Base-by-base conservation (phyloP, 2,888 invertebrate genomes). In the Drosophila melanosoma region DNA sequence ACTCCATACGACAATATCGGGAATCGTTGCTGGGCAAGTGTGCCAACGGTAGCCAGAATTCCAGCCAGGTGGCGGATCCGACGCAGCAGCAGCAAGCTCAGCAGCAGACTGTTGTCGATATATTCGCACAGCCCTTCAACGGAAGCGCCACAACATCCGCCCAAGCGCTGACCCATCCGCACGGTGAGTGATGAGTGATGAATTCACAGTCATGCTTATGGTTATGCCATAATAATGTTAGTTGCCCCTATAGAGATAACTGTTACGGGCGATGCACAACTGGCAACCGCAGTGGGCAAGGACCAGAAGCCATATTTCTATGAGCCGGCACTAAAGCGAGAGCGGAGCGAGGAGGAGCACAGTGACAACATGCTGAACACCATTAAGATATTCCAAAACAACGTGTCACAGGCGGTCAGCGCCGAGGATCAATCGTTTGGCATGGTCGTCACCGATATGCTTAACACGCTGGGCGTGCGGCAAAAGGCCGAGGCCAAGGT, bases 401-500 rank as follows among this genome's bases (percentile, higher is more conserved):
- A 88, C 62, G 91, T 91, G 72, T 90, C 92, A 48, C 91, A 91
- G 76, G 88, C 90, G 8, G 91, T 91, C 38, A 91, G 92, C 68
- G 92, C 91, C 53, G 91, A 91, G 77, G 91, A 91, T 76, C 91
- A 91, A 62, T 92, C 92, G 23, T 91, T 91, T 67, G 91, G 91
- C 54, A 92, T 91, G 83, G 91, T 91, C 10, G 91, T 91, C 72
- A 92, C 91, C 56, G 91, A 91, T 74, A 91, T 91, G 91, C 84
- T 91, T 38, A 91, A 91, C 71, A 91, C 91, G 57, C 82, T 91
- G 76, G 91, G 91, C 58, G 91, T 91, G 58, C 83, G 91, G 68
- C 91, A 91, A 67, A 91, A 91, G 72, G 91, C 91, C 38, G 91
- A 91, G 77, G 91, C 92, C n/a, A 91, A 91, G 79, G 91, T 91